phyloP scores from a whole-genome alignment of 2,888 invertebrate genomes.

The Drosophila percnosoma region DNA sequence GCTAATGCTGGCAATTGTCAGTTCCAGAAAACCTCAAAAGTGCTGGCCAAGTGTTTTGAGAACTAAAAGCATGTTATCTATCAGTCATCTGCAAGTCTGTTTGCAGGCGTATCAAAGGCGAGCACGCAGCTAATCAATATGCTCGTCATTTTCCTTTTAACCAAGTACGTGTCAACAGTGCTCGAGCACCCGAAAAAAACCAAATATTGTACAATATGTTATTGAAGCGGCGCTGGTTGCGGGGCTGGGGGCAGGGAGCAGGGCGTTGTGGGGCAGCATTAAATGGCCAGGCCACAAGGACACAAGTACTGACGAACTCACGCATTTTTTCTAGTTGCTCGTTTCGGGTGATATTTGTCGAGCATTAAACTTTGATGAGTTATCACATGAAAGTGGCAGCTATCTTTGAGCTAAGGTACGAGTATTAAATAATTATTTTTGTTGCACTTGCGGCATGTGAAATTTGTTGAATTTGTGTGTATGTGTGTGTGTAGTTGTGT shows the following conservation, averaged over 20 bases:
- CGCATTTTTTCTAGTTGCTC: slow-evolving; percentile 29
- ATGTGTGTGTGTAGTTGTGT: not conserved
- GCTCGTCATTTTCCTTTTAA: slow-evolving; percentile 81
- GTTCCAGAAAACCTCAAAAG: slow-evolving; percentile 5
- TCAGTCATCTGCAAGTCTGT: slow-evolving; percentile 64
- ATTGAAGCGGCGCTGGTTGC: not conserved
- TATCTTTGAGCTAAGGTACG: slow-evolving; percentile 8
- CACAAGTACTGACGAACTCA: slow-evolving; percentile 9
- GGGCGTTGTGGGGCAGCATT: slow-evolving; percentile 11
- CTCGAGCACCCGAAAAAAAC: slow-evolving; percentile 26
- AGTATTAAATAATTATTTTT: slow-evolving; percentile 71
- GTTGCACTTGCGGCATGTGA: slow-evolving; percentile 58
- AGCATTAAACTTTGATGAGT: slow-evolving; percentile 76
- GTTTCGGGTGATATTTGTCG: slow-evolving; percentile 50
- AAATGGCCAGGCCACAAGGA: slow-evolving; percentile 41
- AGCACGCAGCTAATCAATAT: slow-evolving; percentile 77
- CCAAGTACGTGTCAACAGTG: slow-evolving; percentile 79
- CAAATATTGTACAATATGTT: slow-evolving; percentile 45
- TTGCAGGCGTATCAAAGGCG: slow-evolving; percentile 64
- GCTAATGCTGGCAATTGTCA: slow-evolving; percentile 38
- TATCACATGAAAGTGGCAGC: slow-evolving; percentile 57
- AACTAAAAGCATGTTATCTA: slow-evolving; percentile 71
- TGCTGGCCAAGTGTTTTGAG: slow-evolving; percentile 56
- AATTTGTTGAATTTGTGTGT: slow-evolving; percentile 5
- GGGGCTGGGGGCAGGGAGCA: no score